These are phyloP conservation scores for Habroteleia sp. DNA, from an alignment of 2,888 invertebrate species.

Conservation along the genomic window DNA sequence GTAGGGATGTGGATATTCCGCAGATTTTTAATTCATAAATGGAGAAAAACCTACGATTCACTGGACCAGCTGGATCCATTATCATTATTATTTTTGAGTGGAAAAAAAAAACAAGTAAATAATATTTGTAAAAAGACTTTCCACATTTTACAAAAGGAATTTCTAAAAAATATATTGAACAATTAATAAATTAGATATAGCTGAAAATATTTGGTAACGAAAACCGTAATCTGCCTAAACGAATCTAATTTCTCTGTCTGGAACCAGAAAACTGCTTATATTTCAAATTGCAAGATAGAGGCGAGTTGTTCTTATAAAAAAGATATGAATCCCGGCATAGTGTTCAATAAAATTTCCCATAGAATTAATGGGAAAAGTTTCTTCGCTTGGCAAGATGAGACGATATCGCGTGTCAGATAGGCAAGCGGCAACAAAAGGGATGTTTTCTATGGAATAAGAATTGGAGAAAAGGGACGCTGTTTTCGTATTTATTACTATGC, in stretches of 20 bases:
- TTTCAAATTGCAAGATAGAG: constrained; percentile 38
- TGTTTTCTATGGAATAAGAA: constrained; percentile 63
- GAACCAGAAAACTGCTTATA: constrained; percentile 38
- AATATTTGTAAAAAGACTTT: too few relatives aligned
- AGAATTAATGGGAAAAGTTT: constrained; percentile 71
- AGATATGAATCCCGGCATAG: constrained; percentile 46
- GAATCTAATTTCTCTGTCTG: constrained; percentile 21
- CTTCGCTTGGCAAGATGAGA: constrained; percentile 55
- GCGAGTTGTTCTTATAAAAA: constrained; percentile 33
- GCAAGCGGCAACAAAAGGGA: constrained; percentile 60
- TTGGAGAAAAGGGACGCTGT: constrained; percentile 63
- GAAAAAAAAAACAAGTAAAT: too few relatives aligned
- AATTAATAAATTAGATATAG: too few relatives aligned
- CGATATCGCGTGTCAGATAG: constrained; percentile 59
- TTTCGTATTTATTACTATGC: constrained; percentile 73
- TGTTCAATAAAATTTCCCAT: constrained; percentile 68
- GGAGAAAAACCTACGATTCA: too few relatives aligned
- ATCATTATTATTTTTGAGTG: too few relatives aligned
- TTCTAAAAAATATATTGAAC: too few relatives aligned
- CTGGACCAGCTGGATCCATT: too few relatives aligned
- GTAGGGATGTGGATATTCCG: too few relatives aligned
- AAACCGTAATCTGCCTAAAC: constrained; percentile 21
- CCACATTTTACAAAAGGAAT: too few relatives aligned
- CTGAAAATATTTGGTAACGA: too few relatives aligned
- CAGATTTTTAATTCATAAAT: too few relatives aligned